These are phyloP conservation scores for Eugnorisma glareosa DNA, from an alignment of 2,888 invertebrate genomes.

Conservation along the genomic window DNA sequence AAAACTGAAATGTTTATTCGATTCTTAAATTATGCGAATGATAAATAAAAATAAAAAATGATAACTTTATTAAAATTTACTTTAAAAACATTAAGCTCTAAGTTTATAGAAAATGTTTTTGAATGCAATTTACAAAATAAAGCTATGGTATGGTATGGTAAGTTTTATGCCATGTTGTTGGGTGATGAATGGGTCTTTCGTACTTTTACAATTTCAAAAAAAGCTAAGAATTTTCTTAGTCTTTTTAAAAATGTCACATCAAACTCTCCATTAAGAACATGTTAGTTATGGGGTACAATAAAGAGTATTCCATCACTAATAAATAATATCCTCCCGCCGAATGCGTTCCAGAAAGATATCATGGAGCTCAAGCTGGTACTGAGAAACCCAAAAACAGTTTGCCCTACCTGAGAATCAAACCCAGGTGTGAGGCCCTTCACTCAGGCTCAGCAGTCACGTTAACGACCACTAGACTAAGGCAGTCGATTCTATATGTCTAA, in stretches of 20 bases:
- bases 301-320: background rate
- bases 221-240: background rate
- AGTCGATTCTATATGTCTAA: background rate
- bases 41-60: no score
- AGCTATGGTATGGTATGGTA: no score
- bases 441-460: background rate
- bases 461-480: background rate
- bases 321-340: background rate
- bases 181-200: background rate
- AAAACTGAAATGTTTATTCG: no score
- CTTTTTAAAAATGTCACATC: background rate
- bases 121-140: no score
- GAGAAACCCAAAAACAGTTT: background rate
- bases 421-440: background rate
- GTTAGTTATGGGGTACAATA: background rate
- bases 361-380: background rate
- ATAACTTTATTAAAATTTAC: no score
- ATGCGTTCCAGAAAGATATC: background rate
- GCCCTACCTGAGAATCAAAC: background rate
- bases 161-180: background rate
- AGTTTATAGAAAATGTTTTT: no score
- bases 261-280: background rate
- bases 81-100: no score
- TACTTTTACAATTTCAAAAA: background rate
- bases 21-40: no score